Evolutionary conservation across 53 echinoderm and acorn worm genomes (phyloP).

Genomic region (Paelopatides confundens): DNA sequence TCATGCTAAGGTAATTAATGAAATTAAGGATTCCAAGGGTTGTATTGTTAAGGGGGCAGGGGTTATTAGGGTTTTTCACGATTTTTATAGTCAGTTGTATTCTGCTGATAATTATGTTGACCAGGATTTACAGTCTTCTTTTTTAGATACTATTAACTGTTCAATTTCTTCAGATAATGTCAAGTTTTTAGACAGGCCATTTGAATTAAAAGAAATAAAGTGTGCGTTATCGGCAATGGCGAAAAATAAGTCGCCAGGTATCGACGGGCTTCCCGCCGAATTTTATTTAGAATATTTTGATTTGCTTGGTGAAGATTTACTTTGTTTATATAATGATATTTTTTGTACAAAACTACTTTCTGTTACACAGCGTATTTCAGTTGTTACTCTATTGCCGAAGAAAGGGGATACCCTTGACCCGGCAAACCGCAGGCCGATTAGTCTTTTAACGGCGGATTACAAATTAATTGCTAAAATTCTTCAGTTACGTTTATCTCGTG

Average conservation of each 20-base stretch:
- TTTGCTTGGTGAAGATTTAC: constrained; percentile 47
- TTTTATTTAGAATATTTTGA: constrained; percentile 58
- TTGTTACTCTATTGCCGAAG: constrained; percentile 71
- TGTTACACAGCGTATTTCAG: constrained; percentile 39
- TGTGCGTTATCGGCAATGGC: background rate
- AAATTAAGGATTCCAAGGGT: background rate
- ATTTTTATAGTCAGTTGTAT: constrained; percentile 7
- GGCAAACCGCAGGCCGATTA: constrained; percentile 61
- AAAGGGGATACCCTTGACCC: constrained; percentile 52
- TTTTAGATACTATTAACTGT: background rate
- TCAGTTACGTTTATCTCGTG: constrained; percentile 32
- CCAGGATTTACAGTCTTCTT: background rate
- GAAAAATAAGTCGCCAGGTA: constrained; percentile 63
- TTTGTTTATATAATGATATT: constrained; percentile 23
- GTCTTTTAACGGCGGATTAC: constrained; percentile 69
- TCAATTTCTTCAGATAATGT: background rate
- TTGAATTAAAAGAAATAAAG: constrained; percentile 4
- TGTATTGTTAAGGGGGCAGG: background rate
- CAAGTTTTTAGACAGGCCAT: background rate
- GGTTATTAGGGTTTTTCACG: constrained; percentile 7
- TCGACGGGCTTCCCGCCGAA: constrained; percentile 63
- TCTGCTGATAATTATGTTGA: background rate
- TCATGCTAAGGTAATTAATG: constrained; percentile 11
- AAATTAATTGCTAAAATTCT: constrained; percentile 67
- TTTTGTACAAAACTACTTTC: constrained; percentile 4